These are phyloP conservation scores for Lucifuga dentata DNA, from an alignment of 2,113 vertebrate genomes.

Conservation along the genomic window DNA sequence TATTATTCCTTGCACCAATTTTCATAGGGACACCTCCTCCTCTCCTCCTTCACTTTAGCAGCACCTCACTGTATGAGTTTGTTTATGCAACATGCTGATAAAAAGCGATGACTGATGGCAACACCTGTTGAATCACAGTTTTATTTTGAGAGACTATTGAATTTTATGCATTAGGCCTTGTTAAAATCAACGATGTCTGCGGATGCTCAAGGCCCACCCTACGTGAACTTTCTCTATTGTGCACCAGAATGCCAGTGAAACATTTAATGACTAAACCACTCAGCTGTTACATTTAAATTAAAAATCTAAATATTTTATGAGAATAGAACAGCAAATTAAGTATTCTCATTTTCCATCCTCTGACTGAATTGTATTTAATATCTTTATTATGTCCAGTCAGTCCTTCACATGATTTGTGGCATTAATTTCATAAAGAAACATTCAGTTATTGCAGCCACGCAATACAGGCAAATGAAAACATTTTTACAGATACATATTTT, in stretches of 20 bases:
- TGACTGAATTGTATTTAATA: not conserved
- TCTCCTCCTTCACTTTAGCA: constrained; percentile 29
- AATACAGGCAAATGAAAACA: too few relatives aligned
- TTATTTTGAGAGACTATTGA: constrained; percentile 64
- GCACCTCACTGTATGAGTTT: constrained; percentile 27
- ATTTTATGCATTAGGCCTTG: constrained; percentile 45
- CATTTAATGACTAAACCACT: not conserved
- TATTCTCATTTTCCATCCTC: not conserved
- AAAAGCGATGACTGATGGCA: constrained; percentile 68
- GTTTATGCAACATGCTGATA: constrained; percentile 62
- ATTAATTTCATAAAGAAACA: too few relatives aligned
- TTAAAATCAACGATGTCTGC: constrained; percentile 25
- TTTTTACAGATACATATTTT: too few relatives aligned
- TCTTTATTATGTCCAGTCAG: too few relatives aligned
- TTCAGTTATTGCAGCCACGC: too few relatives aligned
- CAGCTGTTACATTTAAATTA: not conserved
- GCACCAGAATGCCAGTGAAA: not conserved
- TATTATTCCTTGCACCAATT: not conserved
- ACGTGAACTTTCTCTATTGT: not conserved
- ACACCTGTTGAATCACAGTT: constrained; percentile 71
- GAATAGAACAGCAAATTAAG: not conserved
- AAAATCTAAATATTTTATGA: not conserved
- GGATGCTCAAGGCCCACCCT: not conserved
- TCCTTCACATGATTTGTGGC: too few relatives aligned
- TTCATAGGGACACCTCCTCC: constrained; percentile 9